Evolutionary conservation across 1,140 invertebrate genomes (phyloP).

Genomic region (Apis laboriosa): DNA sequence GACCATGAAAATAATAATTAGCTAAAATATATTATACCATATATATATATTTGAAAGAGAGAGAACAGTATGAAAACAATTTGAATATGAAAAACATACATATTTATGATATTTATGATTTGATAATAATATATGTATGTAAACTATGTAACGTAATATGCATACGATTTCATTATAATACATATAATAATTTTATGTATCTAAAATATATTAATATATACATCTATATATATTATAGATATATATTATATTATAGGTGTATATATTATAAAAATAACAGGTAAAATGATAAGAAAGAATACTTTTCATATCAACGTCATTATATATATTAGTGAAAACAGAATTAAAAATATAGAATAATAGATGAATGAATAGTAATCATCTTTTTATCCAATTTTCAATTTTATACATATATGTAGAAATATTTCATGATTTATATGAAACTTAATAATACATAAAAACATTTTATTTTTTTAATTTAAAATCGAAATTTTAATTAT

Average conservation of each 20-base stretch:
- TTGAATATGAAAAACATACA: constrained; percentile 10
- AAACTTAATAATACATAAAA: neutral
- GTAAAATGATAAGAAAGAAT: constrained; percentile 2
- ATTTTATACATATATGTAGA: neutral
- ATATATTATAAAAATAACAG: too few relatives aligned
- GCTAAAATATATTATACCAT: too few relatives aligned
- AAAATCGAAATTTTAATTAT: neutral
- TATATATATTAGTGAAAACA: neutral
- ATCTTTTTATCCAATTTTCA: neutral
- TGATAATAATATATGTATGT: too few relatives aligned
- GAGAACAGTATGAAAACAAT: neutral
- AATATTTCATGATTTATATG: neutral
- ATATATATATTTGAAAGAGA: neutral
- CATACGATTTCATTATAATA: neutral
- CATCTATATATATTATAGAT: neutral
- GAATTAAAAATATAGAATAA: neutral
- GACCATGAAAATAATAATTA: neutral
- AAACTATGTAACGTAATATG: constrained; percentile 15
- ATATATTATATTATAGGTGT: neutral
- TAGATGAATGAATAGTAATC: neutral
- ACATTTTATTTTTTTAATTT: neutral
- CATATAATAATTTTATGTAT: too few relatives aligned
- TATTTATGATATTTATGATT: too few relatives aligned
- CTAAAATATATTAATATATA: neutral
- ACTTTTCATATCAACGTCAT: neutral